These are phyloP conservation scores for Hermaeophaga mercurialis DNA, from an alignment of 2,888 invertebrate genomes.

Conservation along the genomic window DNA sequence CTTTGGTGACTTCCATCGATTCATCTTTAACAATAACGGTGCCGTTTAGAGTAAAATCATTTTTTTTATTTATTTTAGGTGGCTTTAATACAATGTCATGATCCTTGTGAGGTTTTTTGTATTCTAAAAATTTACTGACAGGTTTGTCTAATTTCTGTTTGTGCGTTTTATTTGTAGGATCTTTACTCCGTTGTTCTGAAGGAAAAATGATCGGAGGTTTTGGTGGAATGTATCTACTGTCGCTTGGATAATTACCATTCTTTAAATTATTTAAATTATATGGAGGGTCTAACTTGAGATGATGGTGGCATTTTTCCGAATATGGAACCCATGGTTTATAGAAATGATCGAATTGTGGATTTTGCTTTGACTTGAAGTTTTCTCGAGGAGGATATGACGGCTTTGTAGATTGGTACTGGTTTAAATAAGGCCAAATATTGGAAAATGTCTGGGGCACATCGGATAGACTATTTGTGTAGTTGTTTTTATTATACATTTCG, in stretches of 20 bases:
- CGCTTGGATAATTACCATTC: constrained; percentile 4
- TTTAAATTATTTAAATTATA: neutral
- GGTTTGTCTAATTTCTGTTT: neutral
- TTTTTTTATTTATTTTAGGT: neutral
- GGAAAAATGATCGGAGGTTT: too few relatives aligned
- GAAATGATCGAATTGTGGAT: too few relatives aligned
- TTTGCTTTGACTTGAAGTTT: neutral
- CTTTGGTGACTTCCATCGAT: constrained; percentile 40
- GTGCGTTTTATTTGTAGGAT: neutral
- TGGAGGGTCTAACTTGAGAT: neutral
- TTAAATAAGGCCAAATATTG: neutral
- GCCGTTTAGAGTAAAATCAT: neutral
- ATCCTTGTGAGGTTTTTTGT: neutral
- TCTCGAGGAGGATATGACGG: neutral
- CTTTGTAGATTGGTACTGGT: neutral
- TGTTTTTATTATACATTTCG: neutral
- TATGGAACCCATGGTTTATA: neutral
- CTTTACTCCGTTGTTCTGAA: neutral
- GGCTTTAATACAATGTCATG: neutral
- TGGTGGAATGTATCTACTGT: constrained; percentile 4
- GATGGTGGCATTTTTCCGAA: neutral
- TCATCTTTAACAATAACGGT: constrained; percentile 38
- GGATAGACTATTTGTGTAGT: neutral
- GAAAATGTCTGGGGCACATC: neutral
- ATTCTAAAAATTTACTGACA: neutral